Conservation (phyloP, 2,797 vertebrate genomes). For the Catamblyrhynchus diadema region DNA sequence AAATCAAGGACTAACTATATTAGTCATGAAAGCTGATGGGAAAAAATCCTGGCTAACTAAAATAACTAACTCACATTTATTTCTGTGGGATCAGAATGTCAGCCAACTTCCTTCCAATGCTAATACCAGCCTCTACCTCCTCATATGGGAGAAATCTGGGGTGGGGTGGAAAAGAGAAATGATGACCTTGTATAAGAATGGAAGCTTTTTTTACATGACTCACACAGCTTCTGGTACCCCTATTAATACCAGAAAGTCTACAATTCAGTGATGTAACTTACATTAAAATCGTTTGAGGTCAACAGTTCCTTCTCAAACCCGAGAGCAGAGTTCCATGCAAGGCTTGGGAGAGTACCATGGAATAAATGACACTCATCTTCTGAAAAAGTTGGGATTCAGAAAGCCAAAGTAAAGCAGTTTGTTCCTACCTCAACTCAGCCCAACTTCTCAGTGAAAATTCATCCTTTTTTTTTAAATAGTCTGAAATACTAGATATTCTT, state of each 20-base stretch:
- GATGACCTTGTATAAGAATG: background rate
- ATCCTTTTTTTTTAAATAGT: background rate
- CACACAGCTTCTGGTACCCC: background rate
- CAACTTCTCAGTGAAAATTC: background rate
- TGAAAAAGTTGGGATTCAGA: background rate
- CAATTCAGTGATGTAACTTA: background rate
- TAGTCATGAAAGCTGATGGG: background rate
- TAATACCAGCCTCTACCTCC: background rate
- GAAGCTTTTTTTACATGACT: background rate
- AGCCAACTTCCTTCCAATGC: background rate
- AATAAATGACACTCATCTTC: background rate
- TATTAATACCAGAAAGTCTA: background rate
- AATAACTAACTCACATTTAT: background rate
- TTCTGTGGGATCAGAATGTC: constrained; percentile 5
- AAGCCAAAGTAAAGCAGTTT: background rate
- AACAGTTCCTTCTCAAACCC: background rate
- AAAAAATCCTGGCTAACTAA: background rate
- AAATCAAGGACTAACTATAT: constrained; percentile 38
- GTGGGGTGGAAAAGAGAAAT: background rate
- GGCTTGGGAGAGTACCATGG: background rate
- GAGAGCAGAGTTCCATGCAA: background rate
- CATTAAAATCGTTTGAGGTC: background rate
- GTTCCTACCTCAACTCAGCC: background rate
- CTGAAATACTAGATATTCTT: background rate
- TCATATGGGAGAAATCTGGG: background rate